Base-by-base conservation (phyloP, 2,888 invertebrate genomes). In the Syritta pipiens region DNA sequence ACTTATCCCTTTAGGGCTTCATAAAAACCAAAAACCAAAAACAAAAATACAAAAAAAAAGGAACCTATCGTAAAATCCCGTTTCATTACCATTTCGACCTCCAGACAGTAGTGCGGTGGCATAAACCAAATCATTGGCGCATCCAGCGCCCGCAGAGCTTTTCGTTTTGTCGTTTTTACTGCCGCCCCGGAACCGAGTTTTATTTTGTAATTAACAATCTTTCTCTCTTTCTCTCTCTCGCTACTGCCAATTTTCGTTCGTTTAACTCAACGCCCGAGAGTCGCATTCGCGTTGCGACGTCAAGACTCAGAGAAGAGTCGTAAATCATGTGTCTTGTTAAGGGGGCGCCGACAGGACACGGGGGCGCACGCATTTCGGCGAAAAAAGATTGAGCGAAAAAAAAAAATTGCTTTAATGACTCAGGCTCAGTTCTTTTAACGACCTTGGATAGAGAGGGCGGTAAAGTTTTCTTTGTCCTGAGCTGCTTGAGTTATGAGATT, bases 121-220 rank as follows among this genome's bases (percentile, higher is more conserved):
- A 22, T 53, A 35, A 22, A 22, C 12, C 35, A 24, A 37, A 10
- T 24, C 22, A 53, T 53, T 53, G 53, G 53, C 53, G 37, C 53
- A 35, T 53, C 35, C 37, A 35, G n/a, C 19, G 35, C 53, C 32
- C 9, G 28, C 14, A 26, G 14, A 17, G 14, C 24, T 26, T 9
- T 28, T 20, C 6, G 10, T 37, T 40, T 24, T 26, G 12, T 26
- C 26, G n/a, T 24, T 10, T 60, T 62, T 62, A 62, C 12, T n/a
- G 37, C 60, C 37, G 20, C 37, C 7, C 48, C 60, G 60, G 48
- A 62, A 24, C 32, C 35, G 26, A 62, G 37, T 62, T 62, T 62
- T 62, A 62, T 62, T 62, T 62, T 26, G 48, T 62, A 62, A 62
- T 62, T 62, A 62, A 62, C 48, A 62, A 37, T 60, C 40, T 42